Conservation (phyloP, 2,797 vertebrate genomes). For the Furcifer pardalis region DNA sequence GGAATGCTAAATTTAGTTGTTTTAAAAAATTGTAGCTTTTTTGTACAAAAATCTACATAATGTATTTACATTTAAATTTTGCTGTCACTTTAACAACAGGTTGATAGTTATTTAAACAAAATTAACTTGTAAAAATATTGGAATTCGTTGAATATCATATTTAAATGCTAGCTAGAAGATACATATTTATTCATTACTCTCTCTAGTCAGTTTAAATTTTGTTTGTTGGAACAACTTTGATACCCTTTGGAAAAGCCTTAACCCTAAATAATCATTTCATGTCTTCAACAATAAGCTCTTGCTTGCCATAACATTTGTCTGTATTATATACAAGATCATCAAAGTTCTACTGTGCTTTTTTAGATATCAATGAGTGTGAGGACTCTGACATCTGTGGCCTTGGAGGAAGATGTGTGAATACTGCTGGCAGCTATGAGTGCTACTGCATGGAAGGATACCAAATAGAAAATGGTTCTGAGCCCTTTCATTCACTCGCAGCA, state of each 20-base stretch:
- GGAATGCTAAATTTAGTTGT: neutral
- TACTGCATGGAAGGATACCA: conserved; percentile 84
- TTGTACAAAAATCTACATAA: neutral
- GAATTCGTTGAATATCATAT: neutral
- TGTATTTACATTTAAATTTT: neutral
- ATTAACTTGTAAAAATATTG: neutral
- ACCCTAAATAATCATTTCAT: neutral
- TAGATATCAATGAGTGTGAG: conserved; percentile 89
- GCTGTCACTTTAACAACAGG: neutral
- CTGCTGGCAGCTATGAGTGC: conserved; percentile 84
- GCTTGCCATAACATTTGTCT: neutral
- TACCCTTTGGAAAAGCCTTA: neutral
- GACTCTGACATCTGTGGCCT: conserved; percentile 78
- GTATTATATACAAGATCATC: rapidly evolving
- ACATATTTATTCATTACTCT: neutral
- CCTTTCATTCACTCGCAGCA: conserved; percentile 76
- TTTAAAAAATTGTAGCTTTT: neutral
- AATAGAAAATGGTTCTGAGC: conserved; percentile 74
- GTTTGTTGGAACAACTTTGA: too few species aligned
- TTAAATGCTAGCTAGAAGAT: neutral
- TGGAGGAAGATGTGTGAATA: conserved; percentile 84
- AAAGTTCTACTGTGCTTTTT: conserved; percentile 40
- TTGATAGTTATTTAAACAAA: neutral
- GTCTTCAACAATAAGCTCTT: neutral
- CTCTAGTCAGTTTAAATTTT: neutral